phyloP scores from a whole-genome alignment of 2,888 invertebrate species.

The Standfussiana lucernea region DNA sequence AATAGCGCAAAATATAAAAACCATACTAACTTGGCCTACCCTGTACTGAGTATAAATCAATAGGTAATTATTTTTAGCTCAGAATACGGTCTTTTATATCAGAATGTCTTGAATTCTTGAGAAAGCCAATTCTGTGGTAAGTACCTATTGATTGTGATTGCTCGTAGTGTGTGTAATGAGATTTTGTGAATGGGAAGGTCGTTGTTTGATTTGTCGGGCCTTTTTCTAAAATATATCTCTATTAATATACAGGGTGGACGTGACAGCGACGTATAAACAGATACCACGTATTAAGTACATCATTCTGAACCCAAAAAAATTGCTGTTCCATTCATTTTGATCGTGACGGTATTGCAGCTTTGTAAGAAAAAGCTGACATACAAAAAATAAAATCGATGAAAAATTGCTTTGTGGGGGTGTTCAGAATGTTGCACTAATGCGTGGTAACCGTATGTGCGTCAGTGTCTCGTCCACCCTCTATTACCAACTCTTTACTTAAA shows the following conservation, averaged over 20 bases:
- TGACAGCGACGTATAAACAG: neutral
- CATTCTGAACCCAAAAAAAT: no score
- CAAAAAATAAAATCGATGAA: no score
- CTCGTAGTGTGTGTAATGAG: conserved; percentile 23
- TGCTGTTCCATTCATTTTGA: no score
- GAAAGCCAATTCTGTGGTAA: conserved; percentile 24
- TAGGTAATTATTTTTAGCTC: conserved; percentile 58
- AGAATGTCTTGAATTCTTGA: conserved; percentile 26
- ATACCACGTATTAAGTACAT: neutral
- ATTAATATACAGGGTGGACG: neutral
- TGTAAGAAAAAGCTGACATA: neutral
- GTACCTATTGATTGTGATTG: conserved; percentile 15
- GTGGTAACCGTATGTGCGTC: neutral
- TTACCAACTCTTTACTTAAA: neutral
- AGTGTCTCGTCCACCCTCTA: neutral
- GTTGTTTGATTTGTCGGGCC: neutral
- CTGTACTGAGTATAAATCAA: conserved; percentile 48
- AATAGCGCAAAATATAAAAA: conserved; percentile 34
- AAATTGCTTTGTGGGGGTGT: no score
- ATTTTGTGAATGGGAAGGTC: conserved; percentile 7
- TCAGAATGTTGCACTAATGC: neutral
- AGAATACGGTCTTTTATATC: conserved; percentile 22
- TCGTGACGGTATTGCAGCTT: no score
- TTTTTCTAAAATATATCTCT: neutral
- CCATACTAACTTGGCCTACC: conserved; percentile 16